Evolutionary conservation across 35 echinoderm and acorn worm genomes (phyloP), one percentile per base, ranked within the genome.

Genomic region (Apostichopus parvimensis): DNA sequence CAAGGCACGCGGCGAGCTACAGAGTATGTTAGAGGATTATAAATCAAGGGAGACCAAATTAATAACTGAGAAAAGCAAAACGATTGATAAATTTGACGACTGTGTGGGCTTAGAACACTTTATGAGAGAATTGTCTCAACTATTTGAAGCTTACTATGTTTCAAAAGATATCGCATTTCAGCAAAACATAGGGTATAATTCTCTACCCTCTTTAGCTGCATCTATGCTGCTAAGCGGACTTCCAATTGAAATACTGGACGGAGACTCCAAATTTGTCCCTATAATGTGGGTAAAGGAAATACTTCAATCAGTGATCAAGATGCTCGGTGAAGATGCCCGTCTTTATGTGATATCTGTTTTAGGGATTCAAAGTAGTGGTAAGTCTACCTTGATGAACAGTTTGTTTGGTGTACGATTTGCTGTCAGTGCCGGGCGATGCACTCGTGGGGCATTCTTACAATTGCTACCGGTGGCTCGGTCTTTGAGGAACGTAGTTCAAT

Each of bases 331-430:
- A 14, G 65, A 91, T 61, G 78, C 58, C 2, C 2, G 9, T 15
- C 13, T 79, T 10, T 79, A 79, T 80, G 78, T 81, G 6, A 79
- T 91, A 23, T 91, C 90, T 60, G 90, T 91, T 5, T 25, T 91
- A 15, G 90, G 90, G 3, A 81, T 91, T 13, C 90, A 91, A 91
- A 91, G 90, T 80, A 91, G 90, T 53, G 90, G 90, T 14, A 91
- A 91, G 53, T 91, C 90, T 8, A 91, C 90, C 4, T 34, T 91
- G 18, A 26, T 80, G 6, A 80, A 91, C 77, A 72, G 75, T 54
- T 26, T 91, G 90, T 91, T 91, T 62, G 90, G 88, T 77, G 56
- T 90, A 8, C 88, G 73, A 90, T 78, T 90, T 90, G 24, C 66
- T 17, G 88, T 90, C 5, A 90, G 88, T 90, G 66, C 88, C 5